A percentile compares a stretch with the other conserved stretches of the same genome.
Evolutionary conservation across 1,140 invertebrate species (phyloP).

Genomic region (Drosophila gunungcola): DNA sequence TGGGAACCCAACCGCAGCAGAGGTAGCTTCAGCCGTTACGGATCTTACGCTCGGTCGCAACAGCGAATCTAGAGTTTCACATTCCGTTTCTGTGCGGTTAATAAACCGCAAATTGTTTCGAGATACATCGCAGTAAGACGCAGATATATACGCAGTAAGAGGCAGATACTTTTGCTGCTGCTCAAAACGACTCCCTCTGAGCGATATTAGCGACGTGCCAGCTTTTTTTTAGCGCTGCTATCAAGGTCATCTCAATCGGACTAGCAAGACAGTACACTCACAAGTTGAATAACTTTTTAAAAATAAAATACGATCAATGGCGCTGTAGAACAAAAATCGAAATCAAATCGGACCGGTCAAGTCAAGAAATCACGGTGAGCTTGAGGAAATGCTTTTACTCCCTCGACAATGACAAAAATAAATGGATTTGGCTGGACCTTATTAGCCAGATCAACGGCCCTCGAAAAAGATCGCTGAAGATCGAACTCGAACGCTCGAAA

Average conservation of each 20-base stretch:
- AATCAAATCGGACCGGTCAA: constrained; percentile 12
- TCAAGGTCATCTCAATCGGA: constrained; percentile 47
- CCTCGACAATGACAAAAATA: neutral
- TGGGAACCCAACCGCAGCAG: neutral
- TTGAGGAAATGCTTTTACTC: constrained; percentile 4
- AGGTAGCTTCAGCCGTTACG: constrained; percentile 17
- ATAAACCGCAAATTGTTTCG: constrained; percentile 45
- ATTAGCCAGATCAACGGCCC: no score
- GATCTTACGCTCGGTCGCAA: constrained; percentile 21
- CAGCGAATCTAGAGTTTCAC: constrained; percentile 36
- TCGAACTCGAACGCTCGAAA: neutral
- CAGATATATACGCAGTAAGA: constrained; percentile 21
- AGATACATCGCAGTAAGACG: constrained; percentile 15
- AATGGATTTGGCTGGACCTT: neutral
- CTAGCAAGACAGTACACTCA: constrained; percentile 15
- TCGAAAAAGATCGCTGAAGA: neutral
- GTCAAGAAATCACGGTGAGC: constrained; percentile 8
- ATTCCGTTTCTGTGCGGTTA: constrained; percentile 44
- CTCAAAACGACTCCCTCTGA: constrained; percentile 10
- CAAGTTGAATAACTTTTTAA: constrained; percentile 58
- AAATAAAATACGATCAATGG: constrained; percentile 32
- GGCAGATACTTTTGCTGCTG: constrained; percentile 18
- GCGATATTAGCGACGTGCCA: constrained; percentile 2
- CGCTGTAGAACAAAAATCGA: constrained; percentile 18
- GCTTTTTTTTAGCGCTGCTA: constrained; percentile 17